These are phyloP conservation scores for Amiota mariae DNA, from an alignment of 2,888 invertebrate genomes.

Conservation along the genomic window DNA sequence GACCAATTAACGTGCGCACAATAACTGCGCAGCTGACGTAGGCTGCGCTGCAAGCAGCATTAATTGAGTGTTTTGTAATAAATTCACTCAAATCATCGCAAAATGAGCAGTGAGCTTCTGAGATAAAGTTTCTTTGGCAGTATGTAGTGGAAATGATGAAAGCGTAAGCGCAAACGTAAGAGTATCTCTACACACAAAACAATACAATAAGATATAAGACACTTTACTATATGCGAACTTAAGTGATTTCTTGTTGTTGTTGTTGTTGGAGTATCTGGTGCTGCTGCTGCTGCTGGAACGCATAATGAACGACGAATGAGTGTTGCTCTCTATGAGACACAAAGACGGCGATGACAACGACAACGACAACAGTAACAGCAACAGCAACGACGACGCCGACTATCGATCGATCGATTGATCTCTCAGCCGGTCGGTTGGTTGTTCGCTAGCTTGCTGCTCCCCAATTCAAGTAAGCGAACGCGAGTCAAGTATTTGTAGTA, in stretches of 20 bases:
- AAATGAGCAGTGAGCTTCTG: background rate
- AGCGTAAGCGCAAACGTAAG: background rate
- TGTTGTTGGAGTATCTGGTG: background rate
- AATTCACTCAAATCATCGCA: background rate
- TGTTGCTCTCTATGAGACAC: slow-evolving; percentile 26
- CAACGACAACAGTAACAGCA: slow-evolving; percentile 23
- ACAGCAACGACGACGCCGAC: slow-evolving; percentile 36
- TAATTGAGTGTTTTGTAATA: background rate
- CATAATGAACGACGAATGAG: slow-evolving; percentile 16
- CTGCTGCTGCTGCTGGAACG: background rate
- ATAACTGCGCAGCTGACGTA: slow-evolving; percentile 17
- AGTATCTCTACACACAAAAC: background rate
- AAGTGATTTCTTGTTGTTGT: slow-evolving; percentile 26
- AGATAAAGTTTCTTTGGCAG: slow-evolving; percentile 1
- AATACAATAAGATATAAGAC: slow-evolving; percentile 9
- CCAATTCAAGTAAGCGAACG: slow-evolving; percentile 11
- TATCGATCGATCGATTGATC: slow-evolving; percentile 18
- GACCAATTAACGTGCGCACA: slow-evolving; percentile 15
- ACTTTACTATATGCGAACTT: slow-evolving; percentile 22
- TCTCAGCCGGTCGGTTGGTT: slow-evolving; percentile 18
- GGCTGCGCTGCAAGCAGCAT: slow-evolving; percentile 23
- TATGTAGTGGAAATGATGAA: background rate
- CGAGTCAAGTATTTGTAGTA: background rate
- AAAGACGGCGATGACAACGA: slow-evolving; percentile 24
- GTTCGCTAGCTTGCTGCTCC: slow-evolving; percentile 1